Base-by-base conservation (phyloP, 2,888 invertebrate genomes). In the Dexiosoma caninum region DNA sequence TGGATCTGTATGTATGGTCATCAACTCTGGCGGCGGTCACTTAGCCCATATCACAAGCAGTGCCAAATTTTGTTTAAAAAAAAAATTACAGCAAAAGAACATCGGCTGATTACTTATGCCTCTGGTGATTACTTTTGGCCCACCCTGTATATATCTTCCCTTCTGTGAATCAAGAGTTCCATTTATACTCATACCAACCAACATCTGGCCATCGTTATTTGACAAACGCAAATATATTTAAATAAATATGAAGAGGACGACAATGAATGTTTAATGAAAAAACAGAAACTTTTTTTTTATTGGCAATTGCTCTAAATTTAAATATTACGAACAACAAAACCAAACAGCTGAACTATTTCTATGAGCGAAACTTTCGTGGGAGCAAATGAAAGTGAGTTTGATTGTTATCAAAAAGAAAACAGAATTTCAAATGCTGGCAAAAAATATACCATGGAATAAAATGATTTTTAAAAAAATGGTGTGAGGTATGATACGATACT, bases 221-320 rank as follows among this genome's bases (percentile, higher is more conserved):
- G 42, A 71, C 51, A 42, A 51, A 62, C 42, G 51, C 51, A 79
- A 79, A 79, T 75, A 75, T n/a, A n/a, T n/a, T n/a, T n/a, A n/a
- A n/a, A n/a, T 66, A 67, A 76, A 80, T 67, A 71, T 67, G 40
- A 76, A 71, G 35, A n/a, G 66, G 27, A 8, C 10, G 57, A 55
- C 53, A 60, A 71, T 71, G 80, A 71, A 74, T 79, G 71, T 60
- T 59, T 60, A 75, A 79, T 66, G 67, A 46, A 42, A 14, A 12
- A 32, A 35, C 30, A 62, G 42, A 69, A 57, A 35, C 23, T 23
- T 4, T n/a, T n/a, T n/a, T n/a, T 80, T 71, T 71, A 80, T 76
- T 80, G 76, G 76, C 76, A 76, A 80, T 67, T 80, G 66, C 80
- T 67, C 76, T 51, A 76, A n/a, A 53, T 76, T 76, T 80, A 71